phyloP scores from a whole-genome alignment of 30 jellyfish, hydroid and myxozoan genomes.

The Pelagia noctiluca region DNA sequence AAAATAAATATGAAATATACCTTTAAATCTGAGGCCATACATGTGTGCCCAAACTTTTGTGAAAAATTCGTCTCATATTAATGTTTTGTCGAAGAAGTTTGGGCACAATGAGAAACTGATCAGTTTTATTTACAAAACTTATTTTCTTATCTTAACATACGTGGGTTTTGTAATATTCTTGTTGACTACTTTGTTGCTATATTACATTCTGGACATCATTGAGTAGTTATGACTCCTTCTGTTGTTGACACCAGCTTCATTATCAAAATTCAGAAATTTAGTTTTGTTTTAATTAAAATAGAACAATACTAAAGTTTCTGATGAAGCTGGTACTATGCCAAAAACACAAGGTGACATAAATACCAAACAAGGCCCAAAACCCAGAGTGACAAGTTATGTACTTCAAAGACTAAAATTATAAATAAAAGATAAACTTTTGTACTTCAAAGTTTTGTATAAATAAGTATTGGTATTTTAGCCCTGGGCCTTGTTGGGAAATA shows the following conservation, averaged over 20 bases:
- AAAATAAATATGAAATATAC: no score
- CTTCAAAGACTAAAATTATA: no score
- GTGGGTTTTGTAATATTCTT: not conserved
- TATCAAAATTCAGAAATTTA: constrained; percentile 1
- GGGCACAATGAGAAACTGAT: constrained; percentile 33
- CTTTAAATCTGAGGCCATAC: not conserved
- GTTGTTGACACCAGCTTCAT: no score
- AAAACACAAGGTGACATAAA: constrained; percentile 18
- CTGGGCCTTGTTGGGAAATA: not conserved
- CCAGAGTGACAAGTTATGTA: not conserved
- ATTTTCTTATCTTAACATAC: not conserved
- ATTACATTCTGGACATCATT: not conserved
- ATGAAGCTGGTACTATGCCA: constrained; percentile 17
- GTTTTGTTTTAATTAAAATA: constrained; percentile 7
- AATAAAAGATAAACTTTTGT: no score
- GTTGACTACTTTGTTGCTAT: not conserved
- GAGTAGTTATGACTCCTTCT: not conserved
- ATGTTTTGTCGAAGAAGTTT: not conserved
- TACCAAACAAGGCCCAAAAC: constrained; percentile 16
- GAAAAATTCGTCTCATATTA: no score
- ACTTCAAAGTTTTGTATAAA: no score
- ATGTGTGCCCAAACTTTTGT: not conserved
- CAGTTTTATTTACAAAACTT: not conserved
- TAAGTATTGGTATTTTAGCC: constrained; percentile 14
- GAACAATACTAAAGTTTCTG: constrained; percentile 13